Conservation (phyloP, 92 coral and sea anemone genomes). For the Zoanthus sansibaricus region DNA sequence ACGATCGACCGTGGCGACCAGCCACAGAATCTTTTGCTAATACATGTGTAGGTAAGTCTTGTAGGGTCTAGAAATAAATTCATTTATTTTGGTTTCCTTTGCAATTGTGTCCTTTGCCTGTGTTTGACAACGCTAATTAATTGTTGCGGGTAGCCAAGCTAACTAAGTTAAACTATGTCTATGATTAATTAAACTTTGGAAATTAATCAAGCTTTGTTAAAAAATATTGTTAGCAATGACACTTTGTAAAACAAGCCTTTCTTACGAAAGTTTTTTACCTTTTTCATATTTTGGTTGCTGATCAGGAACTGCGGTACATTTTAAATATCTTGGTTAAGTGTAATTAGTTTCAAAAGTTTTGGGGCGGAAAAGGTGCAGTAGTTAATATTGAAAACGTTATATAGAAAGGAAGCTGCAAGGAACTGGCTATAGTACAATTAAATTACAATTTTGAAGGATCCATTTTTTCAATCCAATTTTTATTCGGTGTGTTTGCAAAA, state of each 20-base stretch:
- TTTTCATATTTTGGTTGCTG: not conserved
- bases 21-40: conserved; percentile 87
- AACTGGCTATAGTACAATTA: conserved; percentile 7
- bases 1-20: conserved; percentile 95
- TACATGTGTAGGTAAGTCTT: conserved; percentile 83
- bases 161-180: not conserved
- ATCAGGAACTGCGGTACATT: not conserved
- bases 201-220: not conserved
- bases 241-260: not conserved
- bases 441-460: not conserved
- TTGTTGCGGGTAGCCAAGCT: conserved; percentile 11
- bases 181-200: conserved; percentile 2
- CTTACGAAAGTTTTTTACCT: too few species aligned
- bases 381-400: conserved; percentile 4
- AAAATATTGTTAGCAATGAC: too few species aligned
- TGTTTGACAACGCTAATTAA: conserved; percentile 18
- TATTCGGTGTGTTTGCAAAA: not conserved
- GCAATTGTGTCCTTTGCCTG: not conserved
- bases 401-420: conserved; percentile 1
- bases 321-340: conserved; percentile 8
- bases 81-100: not conserved
- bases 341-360: not conserved
- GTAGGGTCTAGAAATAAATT: not conserved
- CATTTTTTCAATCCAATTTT: not conserved
- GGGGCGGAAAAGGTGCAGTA: conserved; percentile 38